Evolutionary conservation across 1,140 invertebrate species (phyloP), one percentile per base, ranked within the genome.

Genomic region (Hypsibius dujardini): DNA sequence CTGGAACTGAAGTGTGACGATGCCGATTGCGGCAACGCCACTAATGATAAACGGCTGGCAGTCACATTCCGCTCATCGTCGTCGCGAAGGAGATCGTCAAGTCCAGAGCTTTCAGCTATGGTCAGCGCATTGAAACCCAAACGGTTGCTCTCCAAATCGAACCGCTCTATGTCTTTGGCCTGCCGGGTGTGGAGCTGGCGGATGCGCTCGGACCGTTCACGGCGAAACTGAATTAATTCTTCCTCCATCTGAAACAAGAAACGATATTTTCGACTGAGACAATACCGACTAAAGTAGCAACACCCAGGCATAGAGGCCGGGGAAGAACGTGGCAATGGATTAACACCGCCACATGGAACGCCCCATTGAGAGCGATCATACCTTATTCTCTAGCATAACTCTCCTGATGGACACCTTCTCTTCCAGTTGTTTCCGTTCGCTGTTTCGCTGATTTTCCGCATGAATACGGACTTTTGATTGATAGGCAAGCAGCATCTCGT

Each of bases 401-500:
- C 89, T 84, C 72, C 93, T 83, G 67, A 95, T 86, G 59, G 88
- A 88, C 40, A 96, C 92, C 69, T 91, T 83, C 77, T 96, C 92
- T 79, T 96, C 91, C 2, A 97, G 83, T 79, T 96, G 92, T 70
- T 89, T 87, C 56, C 90, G 84, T 80, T 98, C 94, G 69, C 91
- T 84, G 81, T 93, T 90, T 72, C 93, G 85, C 81, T 96, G 93
- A 74, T 90, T 87, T 80, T 98, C 93, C 15, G 90, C 89, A 79
- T 95, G 92, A 87, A 95, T 95, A 81, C 91, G 91, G 80, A 95
- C 95, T 83, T 97, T 96, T 80, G 90, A 95, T 83, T 99, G 95
- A 83, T 96, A 98, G 73, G 93, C 95, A 78, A 91, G 94, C 76
- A 99, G 83, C 80, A 96, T 89, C 79, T 97, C 93, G 78, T 96